Percentiles rank a stretch among this genome's conserved stretches.
phyloP scores from a whole-genome alignment of 2,113 vertebrate species.

The Chitala chitala region DNA sequence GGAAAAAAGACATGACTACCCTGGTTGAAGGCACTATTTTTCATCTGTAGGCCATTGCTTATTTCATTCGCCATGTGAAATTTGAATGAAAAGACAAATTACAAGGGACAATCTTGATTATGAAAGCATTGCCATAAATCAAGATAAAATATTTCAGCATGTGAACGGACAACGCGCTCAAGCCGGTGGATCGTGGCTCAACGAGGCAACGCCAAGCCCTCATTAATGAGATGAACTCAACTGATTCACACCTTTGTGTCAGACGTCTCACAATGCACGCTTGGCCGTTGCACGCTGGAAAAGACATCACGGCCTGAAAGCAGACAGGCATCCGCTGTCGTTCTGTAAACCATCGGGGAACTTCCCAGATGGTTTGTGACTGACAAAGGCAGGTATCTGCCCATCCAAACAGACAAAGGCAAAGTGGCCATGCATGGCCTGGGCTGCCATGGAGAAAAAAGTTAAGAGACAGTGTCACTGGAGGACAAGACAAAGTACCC shows the following conservation, averaged over 20 bases:
- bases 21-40: too few species aligned
- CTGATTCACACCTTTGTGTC: not conserved
- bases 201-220: not conserved
- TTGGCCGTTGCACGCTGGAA: not conserved
- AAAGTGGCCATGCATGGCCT: not conserved
- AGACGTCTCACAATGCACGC: not conserved
- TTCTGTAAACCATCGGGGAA: too few species aligned
- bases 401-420: not conserved
- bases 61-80: not conserved
- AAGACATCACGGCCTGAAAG: not conserved
- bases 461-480: too few species aligned
- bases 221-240: too few species aligned
- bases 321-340: not conserved
- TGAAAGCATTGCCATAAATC: not conserved
- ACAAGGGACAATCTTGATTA: not conserved
- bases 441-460: too few species aligned
- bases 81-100: not conserved
- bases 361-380: not conserved
- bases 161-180: too few species aligned
- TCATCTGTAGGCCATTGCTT: not conserved
- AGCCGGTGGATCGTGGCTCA: not conserved
- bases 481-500: too few species aligned
- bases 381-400: not conserved
- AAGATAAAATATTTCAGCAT: not conserved
- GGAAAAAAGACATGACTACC: too few species aligned